phyloP scores from a whole-genome alignment of 92 coral and sea anemone genomes.

The Phymanthus crucifer region DNA sequence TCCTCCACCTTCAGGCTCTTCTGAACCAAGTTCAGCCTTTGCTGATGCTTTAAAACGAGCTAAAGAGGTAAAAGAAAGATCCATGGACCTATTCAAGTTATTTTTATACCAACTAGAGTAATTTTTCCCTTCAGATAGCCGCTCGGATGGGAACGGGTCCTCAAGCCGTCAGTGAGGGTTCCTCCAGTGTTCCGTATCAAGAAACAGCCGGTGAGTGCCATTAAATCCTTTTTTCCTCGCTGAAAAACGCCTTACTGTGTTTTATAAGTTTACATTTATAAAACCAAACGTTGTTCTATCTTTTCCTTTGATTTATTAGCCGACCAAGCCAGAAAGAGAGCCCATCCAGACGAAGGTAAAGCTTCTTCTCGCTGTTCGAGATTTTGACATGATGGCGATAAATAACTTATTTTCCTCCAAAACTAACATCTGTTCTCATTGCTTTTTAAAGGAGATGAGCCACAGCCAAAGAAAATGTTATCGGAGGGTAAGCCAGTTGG shows the following conservation, averaged over 20 bases:
- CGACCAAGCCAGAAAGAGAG: conserved; percentile 57
- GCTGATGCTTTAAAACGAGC: conserved; percentile 94
- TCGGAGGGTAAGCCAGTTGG: conserved; percentile 16
- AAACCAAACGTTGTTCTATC: neutral
- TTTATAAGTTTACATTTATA: neutral
- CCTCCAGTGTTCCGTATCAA: conserved; percentile 24
- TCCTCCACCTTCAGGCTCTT: conserved; percentile 79
- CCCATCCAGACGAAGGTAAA: conserved; percentile 50
- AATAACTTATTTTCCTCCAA: neutral
- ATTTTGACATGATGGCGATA: neutral
- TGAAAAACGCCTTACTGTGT: neutral
- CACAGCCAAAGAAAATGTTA: conserved; percentile 20
- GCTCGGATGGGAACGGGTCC: conserved; percentile 83
- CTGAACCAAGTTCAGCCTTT: conserved; percentile 77
- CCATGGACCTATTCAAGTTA: neutral
- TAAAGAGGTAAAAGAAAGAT: conserved; percentile 68
- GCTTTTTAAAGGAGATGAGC: conserved; percentile 26
- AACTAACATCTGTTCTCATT: neutral
- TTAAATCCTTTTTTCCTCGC: too few species aligned
- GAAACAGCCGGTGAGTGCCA: conserved; percentile 8
- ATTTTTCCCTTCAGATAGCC: conserved; percentile 64
- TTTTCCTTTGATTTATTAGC: conserved; percentile 12
- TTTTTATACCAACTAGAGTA: conserved; percentile 12
- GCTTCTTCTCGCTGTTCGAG: neutral
- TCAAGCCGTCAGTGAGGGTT: conserved; percentile 10